These are phyloP conservation scores for Sebastes variabilis DNA, from an alignment of 2,797 vertebrate species.

Conservation along the genomic window DNA sequence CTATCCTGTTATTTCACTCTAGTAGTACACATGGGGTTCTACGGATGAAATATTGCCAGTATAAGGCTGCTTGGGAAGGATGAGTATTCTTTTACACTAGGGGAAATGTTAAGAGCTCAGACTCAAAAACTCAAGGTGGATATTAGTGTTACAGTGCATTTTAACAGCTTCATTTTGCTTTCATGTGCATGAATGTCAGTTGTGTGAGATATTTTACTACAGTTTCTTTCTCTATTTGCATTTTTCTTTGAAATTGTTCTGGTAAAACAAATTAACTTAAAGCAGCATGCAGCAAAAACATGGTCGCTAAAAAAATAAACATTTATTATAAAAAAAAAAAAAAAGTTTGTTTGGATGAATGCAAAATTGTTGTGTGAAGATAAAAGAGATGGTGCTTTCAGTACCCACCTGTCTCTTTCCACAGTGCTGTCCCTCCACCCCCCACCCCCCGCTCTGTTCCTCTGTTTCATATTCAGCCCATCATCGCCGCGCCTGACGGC, in stretches of 20 bases:
- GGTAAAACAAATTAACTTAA: constrained; percentile 28
- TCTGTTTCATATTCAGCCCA: constrained; percentile 57
- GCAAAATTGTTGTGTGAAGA: constrained; percentile 23
- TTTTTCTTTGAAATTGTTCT: constrained; percentile 28
- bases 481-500: constrained; percentile 58
- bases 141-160: constrained; percentile 41
- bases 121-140: constrained; percentile 36
- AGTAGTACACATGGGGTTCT: constrained; percentile 65
- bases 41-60: constrained; percentile 66
- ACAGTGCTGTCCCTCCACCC: background rate
- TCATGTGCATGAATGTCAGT: constrained; percentile 18
- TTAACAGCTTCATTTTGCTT: constrained; percentile 43
- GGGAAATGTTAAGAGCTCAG: constrained; percentile 53
- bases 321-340: constrained; percentile 11
- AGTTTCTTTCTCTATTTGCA: constrained; percentile 12
- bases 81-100: constrained; percentile 40
- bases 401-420: constrained; percentile 41
- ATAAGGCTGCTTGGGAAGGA: constrained; percentile 51
- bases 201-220: constrained; percentile 6
- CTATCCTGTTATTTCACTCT: constrained; percentile 75
- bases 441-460: background rate
- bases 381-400: constrained; percentile 42
- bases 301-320: background rate
- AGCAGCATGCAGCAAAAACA: constrained; percentile 7
- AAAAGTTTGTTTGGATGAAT: constrained; percentile 34